phyloP scores from a whole-genome alignment of 2,113 vertebrate genomes.

The human region DNA sequence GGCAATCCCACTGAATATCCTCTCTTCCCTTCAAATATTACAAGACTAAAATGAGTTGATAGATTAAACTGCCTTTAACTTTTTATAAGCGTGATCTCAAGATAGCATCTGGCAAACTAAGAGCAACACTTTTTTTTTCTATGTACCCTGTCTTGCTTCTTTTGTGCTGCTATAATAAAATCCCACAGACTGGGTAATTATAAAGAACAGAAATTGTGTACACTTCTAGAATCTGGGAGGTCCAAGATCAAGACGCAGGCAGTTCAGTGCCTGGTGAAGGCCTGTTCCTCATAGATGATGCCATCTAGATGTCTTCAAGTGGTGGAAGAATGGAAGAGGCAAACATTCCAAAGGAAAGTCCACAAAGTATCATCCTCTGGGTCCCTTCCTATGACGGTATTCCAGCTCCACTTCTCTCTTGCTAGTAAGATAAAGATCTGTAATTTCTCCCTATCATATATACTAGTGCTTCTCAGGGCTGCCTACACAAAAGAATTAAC shows the following conservation, averaged over 20 bases:
- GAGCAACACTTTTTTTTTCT: neutral
- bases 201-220: neutral
- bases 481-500: neutral
- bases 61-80: neutral
- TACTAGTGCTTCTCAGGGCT: neutral
- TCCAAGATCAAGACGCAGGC: neutral
- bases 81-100: neutral
- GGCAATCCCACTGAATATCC: neutral
- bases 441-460: neutral
- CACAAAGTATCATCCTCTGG: neutral
- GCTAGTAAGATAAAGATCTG: neutral
- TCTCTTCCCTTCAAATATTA: neutral
- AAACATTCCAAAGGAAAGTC: neutral
- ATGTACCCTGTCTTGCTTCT: neutral
- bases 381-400: neutral
- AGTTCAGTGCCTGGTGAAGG: neutral
- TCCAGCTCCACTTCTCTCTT: neutral
- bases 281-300: neutral
- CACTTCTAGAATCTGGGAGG: fast-evolving
- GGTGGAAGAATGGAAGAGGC: neutral
- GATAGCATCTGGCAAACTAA: neutral
- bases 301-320: neutral
- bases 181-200: neutral
- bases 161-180: neutral
- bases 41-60: neutral